Base-by-base conservation (phyloP, 2,797 vertebrate species). In the Falco biarmicus region DNA sequence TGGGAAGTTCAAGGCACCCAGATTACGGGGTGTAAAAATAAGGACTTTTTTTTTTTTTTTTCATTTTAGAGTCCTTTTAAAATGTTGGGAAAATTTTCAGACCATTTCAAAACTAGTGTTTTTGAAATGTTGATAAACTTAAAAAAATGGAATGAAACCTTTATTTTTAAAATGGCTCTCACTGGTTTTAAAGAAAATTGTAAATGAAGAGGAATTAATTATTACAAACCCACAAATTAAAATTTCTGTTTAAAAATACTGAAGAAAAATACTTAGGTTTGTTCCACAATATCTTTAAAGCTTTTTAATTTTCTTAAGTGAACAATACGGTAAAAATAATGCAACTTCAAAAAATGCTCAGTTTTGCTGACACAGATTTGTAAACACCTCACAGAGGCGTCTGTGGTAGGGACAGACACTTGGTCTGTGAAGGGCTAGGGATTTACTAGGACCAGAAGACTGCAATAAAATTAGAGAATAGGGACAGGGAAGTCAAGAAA, bases 1-100 rank as follows among this genome's bases (percentile, higher is more conserved):
- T 92, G 69, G 93, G 93, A 95, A 96, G 71, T 94, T 93, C 89
- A 96, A 89, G 78, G 65, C 84, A 79, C 70, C 6, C 81, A 85
- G 53, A 83, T 80, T 85, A 78, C 57, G 81, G 50, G 24, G 41
- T 94, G 69, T 73, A 69, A 95, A 95, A 92, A 63, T 47, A 87
- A 71, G 54, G 54, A 84, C 43, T 45, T 45, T 18, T 4, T 39
- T 81, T 68, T 68, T 25, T 37, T 34, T 63, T 63, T 65, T 80
- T 66, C 5, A 43, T 64, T 90, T 77, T 48, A 26, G 20, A 59
- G 16, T 74, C 47, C 20, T 75, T 80, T 84, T 22, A 77, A 84
- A 87, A 59, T 74, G 48, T 63, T 92, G 64, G 69, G 3, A 75
- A 93, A 76, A 65, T 31, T 75, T 93, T 84, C 64, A 85, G 81